These are phyloP conservation scores for Chelon labrosus DNA, from an alignment of 2,797 vertebrate genomes.

Conservation along the genomic window DNA sequence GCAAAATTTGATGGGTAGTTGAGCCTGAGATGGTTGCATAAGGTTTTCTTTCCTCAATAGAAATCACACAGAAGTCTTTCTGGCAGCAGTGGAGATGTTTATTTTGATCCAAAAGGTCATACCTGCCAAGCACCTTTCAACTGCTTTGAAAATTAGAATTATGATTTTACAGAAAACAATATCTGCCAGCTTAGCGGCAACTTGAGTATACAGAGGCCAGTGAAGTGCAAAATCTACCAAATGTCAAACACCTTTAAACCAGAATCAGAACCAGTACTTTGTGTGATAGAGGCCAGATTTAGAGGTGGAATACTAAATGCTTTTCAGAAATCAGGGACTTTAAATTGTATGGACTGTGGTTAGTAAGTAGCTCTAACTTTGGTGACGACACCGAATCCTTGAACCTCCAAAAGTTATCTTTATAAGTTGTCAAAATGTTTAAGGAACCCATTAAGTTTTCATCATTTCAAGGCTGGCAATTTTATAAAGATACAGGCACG, in stretches of 20 bases:
- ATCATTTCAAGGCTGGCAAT: not conserved
- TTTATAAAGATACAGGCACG: not conserved
- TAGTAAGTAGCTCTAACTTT: no score
- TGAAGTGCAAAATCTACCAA: not conserved
- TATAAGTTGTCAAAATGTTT: constrained; percentile 5
- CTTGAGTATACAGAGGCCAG: not conserved
- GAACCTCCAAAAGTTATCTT: constrained; percentile 3
- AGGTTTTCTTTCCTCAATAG: constrained; percentile 3
- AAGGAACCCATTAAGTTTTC: constrained; percentile 1
- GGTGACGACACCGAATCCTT: not conserved
- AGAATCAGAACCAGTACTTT: no score
- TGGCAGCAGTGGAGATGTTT: constrained; percentile 27
- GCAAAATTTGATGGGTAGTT: not conserved
- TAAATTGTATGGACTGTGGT: no score
- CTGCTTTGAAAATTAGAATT: constrained; percentile 39
- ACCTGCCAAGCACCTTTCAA: constrained; percentile 47
- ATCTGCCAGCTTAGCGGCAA: not conserved
- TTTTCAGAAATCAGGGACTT: not conserved
- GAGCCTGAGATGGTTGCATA: not conserved
- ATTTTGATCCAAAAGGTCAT: constrained; percentile 49
- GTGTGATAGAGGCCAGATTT: not conserved
- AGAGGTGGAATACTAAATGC: not conserved
- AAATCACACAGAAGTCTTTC: not conserved
- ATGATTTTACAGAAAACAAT: constrained; percentile 8
- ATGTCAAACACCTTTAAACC: no score